These are phyloP conservation scores for Thinocorus orbignyianus DNA, from an alignment of 2,113 vertebrate genomes.

Conservation along the genomic window DNA sequence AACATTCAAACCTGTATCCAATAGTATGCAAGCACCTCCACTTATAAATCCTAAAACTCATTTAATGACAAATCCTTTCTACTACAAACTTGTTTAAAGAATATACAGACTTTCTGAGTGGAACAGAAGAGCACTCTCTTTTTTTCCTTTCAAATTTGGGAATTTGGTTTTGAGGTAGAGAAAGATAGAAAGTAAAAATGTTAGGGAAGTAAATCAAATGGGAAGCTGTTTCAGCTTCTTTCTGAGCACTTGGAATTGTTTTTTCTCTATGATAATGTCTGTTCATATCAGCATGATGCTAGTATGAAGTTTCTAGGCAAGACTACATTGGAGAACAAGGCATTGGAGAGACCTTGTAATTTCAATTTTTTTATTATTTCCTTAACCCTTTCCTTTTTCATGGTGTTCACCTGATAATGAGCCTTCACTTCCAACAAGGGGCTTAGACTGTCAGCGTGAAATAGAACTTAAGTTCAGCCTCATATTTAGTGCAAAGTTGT, in stretches of 20 bases:
- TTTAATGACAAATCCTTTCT: not conserved
- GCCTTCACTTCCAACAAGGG: not conserved
- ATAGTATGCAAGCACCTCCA: not conserved
- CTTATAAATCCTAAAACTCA: not conserved
- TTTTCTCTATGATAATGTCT: not conserved
- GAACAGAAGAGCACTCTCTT: not conserved
- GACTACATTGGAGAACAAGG: not conserved
- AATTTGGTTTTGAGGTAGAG: not conserved
- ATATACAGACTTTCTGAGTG: not conserved
- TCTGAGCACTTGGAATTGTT: not conserved
- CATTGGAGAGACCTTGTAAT: not conserved
- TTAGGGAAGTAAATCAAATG: not conserved
- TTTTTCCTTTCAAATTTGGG: not conserved
- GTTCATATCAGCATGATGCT: not conserved
- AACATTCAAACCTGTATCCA: not conserved
- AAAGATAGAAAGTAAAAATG: not conserved
- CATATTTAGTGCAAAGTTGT: not conserved
- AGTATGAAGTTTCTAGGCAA: not conserved
- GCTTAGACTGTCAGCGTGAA: not conserved
- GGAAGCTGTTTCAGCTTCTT: not conserved
- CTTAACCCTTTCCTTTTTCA: not conserved
- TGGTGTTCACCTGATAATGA: not conserved
- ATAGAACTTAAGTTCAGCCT: not conserved
- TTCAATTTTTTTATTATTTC: not conserved
- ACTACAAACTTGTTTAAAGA: not conserved